A percentile compares a stretch with the other conserved stretches of the same genome.
phyloP scores from a whole-genome alignment of 1,140 invertebrate species.

The Myzus persicae region DNA sequence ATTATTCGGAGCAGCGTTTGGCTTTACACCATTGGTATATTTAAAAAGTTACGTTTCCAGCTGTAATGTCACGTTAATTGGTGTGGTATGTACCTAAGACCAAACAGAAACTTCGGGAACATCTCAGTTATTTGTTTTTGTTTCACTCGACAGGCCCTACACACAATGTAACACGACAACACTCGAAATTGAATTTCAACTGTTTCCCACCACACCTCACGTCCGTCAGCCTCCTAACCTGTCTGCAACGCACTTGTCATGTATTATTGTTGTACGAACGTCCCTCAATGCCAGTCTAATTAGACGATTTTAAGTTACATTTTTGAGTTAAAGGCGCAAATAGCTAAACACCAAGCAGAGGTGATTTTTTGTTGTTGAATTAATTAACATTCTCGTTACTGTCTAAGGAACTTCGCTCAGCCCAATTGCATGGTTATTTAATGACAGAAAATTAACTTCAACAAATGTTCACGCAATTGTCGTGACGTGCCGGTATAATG shows the following conservation, averaged over 20 bases:
- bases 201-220: not conserved
- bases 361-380: not conserved
- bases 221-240: not conserved
- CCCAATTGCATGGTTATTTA: not conserved
- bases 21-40: not conserved
- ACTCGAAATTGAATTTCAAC: not conserved
- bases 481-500: not conserved
- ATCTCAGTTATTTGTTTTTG: not conserved
- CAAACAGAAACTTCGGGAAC: conserved; percentile 4
- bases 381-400: not conserved
- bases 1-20: not conserved
- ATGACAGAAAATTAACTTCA: not conserved
- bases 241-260: not conserved
- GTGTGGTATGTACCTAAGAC: not conserved
- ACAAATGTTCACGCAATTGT: not conserved
- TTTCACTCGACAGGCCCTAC: not conserved
- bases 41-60: conserved; percentile 8
- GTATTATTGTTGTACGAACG: not conserved
- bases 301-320: not conserved
- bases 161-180: not conserved
- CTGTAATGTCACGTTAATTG: conserved; percentile 10
- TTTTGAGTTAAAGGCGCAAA: not conserved
- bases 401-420: not conserved
- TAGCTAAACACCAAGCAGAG: not conserved
- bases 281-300: not conserved